Conservation (phyloP, 2,113 vertebrate species). For the Boulengeromyrus knoepffleri region DNA sequence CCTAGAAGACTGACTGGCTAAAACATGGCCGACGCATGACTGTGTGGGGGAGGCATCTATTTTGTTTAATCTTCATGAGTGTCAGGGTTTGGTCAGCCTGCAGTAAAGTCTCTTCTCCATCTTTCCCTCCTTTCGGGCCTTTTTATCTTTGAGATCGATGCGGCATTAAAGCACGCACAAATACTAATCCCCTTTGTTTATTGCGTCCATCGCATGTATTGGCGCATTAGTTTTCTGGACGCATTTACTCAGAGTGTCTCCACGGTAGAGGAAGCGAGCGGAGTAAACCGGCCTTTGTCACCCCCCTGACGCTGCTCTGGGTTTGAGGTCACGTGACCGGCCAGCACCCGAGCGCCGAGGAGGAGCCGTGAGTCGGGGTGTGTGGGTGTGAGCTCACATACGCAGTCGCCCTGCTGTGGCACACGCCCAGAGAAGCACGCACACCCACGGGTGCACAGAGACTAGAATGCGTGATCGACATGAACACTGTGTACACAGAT, state of each 20-base stretch:
- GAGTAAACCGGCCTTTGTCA: background rate
- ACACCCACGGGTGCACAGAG: conserved; percentile 5
- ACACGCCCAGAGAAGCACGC: conserved; percentile 3
- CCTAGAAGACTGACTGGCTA: background rate
- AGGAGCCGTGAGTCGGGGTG: background rate
- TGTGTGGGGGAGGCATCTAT: background rate
- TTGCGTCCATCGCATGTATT: background rate
- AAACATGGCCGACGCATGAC: background rate
- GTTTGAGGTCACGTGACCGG: background rate
- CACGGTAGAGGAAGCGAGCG: background rate
- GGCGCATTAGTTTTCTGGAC: background rate
- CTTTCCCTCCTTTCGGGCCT: background rate
- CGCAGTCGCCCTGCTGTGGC: background rate
- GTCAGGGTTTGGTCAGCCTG: background rate
- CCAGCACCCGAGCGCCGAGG: background rate
- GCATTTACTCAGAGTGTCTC: background rate
- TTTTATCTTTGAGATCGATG: background rate
- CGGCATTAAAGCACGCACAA: background rate
- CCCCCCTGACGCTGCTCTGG: background rate
- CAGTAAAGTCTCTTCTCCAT: background rate
- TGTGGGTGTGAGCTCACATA: background rate
- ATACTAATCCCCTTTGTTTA: background rate
- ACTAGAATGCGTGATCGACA: background rate
- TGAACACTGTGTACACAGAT: background rate
- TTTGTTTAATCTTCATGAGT: background rate